phyloP scores from a whole-genome alignment of 1,140 invertebrate genomes.

The Medauroidea extradentata region DNA sequence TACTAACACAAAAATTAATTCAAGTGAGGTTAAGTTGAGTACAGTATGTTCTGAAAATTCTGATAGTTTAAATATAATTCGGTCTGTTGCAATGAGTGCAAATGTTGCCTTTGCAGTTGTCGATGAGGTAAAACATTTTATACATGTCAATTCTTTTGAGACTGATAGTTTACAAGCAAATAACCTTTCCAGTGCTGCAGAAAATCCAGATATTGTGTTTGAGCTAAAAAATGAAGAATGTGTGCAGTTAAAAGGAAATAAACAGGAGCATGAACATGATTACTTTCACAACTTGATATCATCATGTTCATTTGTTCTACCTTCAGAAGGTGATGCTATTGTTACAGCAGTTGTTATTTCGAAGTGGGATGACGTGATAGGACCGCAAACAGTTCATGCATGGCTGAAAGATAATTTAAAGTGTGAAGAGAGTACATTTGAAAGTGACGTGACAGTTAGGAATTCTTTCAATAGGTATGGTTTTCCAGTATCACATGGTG shows the following conservation, averaged over 20 bases:
- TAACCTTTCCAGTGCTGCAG: not conserved
- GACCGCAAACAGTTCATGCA: conserved; percentile 17
- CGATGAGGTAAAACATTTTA: conserved; percentile 11
- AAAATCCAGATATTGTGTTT: not conserved
- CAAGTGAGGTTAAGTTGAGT: no score
- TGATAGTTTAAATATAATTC: not conserved
- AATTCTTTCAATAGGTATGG: not conserved
- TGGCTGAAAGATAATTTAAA: conserved; percentile 13
- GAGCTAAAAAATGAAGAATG: not conserved
- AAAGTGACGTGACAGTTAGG: not conserved
- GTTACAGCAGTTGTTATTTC: conserved; percentile 15
- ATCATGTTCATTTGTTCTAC: conserved; percentile 14
- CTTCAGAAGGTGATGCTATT: conserved; percentile 10
- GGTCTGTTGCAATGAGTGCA: conserved; percentile 12
- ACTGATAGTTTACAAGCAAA: not conserved
- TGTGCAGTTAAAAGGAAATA: not conserved
- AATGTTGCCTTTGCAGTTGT: conserved; percentile 6
- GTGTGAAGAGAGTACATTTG: not conserved
- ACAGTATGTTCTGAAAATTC: no score
- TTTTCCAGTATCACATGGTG: not conserved
- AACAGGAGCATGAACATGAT: not conserved
- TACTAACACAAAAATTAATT: no score
- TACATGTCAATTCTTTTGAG: conserved; percentile 7
- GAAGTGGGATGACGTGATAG: conserved; percentile 20
- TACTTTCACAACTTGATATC: not conserved